Evolutionary conservation across 2,888 invertebrate genomes (phyloP).

Genomic region (Lasiommata megera): DNA sequence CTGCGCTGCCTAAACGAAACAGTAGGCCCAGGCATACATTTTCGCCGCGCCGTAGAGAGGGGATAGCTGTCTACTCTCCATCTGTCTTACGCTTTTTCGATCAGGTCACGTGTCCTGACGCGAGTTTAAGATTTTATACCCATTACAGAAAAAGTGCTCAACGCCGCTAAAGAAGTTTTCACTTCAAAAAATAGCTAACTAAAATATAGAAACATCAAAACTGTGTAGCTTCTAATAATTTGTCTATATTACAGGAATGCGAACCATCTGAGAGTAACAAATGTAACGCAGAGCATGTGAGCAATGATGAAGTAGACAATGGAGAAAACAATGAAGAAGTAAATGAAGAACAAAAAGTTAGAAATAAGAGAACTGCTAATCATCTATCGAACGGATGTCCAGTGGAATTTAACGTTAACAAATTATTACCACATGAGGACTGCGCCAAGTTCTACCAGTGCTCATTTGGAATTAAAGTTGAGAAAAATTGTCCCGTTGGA

Average conservation of each 20-base stretch:
- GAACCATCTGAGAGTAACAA: neutral
- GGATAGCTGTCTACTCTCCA: no score
- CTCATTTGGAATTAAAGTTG: constrained; percentile 40
- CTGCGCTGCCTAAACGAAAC: no score
- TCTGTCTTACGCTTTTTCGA: no score
- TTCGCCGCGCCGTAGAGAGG: no score
- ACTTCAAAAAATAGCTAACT: no score
- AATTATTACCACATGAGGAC: constrained; percentile 56
- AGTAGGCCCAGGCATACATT: no score
- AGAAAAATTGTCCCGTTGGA: constrained; percentile 35
- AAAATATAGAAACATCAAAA: no score
- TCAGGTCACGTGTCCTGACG: no score
- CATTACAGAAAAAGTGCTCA: no score
- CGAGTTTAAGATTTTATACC: no score
- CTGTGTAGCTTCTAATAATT: neutral
- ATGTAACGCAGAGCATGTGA: neutral
- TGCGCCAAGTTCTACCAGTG: constrained; percentile 61
- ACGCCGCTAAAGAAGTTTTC: no score
- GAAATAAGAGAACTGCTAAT: neutral
- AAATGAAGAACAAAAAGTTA: neutral
- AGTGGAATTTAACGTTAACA: constrained; percentile 43
- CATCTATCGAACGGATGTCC: constrained; percentile 50
- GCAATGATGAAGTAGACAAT: neutral
- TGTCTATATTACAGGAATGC: neutral
- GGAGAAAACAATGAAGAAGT: neutral